Evolutionary conservation across 2,113 vertebrate genomes (phyloP).

Genomic region (Lepisosteus oculatus): DNA sequence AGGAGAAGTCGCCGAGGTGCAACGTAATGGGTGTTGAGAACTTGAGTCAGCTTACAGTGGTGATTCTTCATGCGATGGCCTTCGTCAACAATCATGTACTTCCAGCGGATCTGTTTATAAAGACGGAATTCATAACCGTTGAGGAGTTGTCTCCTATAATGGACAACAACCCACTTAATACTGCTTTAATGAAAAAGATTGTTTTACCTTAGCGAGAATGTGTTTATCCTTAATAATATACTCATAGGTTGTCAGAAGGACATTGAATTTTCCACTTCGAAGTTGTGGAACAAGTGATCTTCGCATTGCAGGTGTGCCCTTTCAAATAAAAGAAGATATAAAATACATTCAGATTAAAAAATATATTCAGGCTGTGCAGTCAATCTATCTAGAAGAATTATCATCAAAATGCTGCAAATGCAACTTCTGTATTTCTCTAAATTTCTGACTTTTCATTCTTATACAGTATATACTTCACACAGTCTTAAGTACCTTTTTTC

Average conservation of each 20-base stretch:
- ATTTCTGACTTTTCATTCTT: too few species aligned
- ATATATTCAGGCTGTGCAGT: neutral
- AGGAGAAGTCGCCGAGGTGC: conserved; percentile 89
- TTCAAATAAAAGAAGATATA: conserved; percentile 3
- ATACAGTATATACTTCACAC: too few species aligned
- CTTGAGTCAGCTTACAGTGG: conserved; percentile 95
- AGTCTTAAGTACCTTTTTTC: too few species aligned
- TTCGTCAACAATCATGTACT: conserved; percentile 98
- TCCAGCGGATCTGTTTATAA: conserved; percentile 86
- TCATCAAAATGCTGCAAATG: too few species aligned
- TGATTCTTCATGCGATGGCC: conserved; percentile 98
- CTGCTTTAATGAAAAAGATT: too few species aligned
- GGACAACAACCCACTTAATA: too few species aligned
- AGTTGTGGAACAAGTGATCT: conserved; percentile 90
- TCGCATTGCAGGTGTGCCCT: conserved; percentile 91
- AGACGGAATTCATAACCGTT: neutral
- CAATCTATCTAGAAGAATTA: too few species aligned
- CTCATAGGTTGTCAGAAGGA: conserved; percentile 93
- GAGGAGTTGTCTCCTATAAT: too few species aligned
- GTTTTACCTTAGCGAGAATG: conserved; percentile 92
- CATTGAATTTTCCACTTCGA: conserved; percentile 94
- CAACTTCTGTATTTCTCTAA: too few species aligned
- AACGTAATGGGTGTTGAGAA: conserved; percentile 95
- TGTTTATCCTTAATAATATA: conserved; percentile 99
- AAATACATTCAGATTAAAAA: neutral